A percentile compares a stretch with the other conserved stretches of the same genome.
Evolutionary conservation across 2,113 vertebrate species (phyloP).

Genomic region (Tragelaphus scriptus): DNA sequence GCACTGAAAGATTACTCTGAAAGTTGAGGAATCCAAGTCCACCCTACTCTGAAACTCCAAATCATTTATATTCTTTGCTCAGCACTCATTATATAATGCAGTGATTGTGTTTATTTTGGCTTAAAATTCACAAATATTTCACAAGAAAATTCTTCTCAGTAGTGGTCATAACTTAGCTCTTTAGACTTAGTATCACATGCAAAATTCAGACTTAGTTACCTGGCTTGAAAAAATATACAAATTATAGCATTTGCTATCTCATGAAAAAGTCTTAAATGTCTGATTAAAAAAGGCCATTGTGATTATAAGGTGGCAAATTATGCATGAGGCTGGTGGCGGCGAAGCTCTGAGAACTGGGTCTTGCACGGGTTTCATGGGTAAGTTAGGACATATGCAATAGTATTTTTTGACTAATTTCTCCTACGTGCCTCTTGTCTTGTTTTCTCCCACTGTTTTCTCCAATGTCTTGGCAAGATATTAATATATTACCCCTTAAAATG

Average conservation of each 20-base stretch:
- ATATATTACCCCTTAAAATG: neutral
- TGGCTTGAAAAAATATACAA: neutral
- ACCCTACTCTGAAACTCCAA: neutral
- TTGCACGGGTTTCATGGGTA: neutral
- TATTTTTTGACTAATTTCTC: neutral
- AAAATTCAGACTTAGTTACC: neutral
- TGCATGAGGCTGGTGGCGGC: fast-evolving
- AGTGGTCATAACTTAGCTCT: neutral
- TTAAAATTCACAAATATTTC: neutral
- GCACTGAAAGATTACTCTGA: neutral
- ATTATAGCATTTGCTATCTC: neutral
- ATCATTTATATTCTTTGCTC: neutral
- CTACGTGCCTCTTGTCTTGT: neutral
- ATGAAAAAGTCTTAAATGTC: neutral
- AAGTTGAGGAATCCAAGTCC: neutral
- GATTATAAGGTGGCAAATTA: neutral
- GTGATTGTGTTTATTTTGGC: neutral
- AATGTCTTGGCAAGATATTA: neutral
- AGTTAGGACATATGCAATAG: neutral
- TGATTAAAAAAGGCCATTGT: neutral
- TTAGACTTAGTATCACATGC: neutral
- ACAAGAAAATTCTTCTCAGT: neutral
- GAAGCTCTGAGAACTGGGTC: neutral
- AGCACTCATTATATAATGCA: neutral
- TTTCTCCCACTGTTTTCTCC: neutral